These are phyloP conservation scores for Oryctolagus cuniculus DNA, from an alignment of 2,113 vertebrate species.

Conservation along the genomic window DNA sequence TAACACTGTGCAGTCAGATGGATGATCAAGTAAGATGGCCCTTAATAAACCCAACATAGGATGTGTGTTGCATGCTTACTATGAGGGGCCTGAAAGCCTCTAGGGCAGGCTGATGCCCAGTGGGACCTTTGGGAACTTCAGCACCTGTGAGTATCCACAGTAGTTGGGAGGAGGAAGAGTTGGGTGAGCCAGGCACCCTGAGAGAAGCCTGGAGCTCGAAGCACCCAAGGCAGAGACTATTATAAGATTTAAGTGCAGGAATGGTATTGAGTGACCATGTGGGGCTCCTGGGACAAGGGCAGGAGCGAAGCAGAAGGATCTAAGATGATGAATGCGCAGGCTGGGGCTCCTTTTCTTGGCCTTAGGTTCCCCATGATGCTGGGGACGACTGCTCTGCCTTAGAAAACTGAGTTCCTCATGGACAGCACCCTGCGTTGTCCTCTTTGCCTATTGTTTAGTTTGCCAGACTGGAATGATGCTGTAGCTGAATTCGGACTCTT, in stretches of 20 bases:
- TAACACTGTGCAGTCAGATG: not conserved
- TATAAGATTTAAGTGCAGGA: not conserved
- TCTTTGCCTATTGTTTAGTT: not conserved
- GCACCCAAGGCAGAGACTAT: not conserved
- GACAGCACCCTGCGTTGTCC: too few species aligned
- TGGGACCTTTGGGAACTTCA: not conserved
- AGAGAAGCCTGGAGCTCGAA: not conserved
- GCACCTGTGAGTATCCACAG: not conserved
- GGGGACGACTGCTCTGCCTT: too few species aligned
- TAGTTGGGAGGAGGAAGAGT: not conserved
- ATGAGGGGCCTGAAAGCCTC: too few species aligned
- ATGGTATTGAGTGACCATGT: not conserved
- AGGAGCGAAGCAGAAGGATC: not conserved
- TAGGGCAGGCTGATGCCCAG: not conserved
- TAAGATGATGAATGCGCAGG: fast-evolving
- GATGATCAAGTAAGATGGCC: not conserved
- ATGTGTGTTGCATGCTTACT: fast-evolving
- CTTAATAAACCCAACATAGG: not conserved
- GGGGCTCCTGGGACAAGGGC: not conserved
- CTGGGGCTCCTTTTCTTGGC: not conserved
- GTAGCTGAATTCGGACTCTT: not conserved
- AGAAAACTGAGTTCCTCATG: not conserved
- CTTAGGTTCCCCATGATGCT: not conserved
- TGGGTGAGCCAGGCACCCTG: not conserved
- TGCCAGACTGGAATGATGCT: not conserved